Evolutionary conservation across 2,888 invertebrate genomes (phyloP).

Genomic region (Drosophila leonis): DNA sequence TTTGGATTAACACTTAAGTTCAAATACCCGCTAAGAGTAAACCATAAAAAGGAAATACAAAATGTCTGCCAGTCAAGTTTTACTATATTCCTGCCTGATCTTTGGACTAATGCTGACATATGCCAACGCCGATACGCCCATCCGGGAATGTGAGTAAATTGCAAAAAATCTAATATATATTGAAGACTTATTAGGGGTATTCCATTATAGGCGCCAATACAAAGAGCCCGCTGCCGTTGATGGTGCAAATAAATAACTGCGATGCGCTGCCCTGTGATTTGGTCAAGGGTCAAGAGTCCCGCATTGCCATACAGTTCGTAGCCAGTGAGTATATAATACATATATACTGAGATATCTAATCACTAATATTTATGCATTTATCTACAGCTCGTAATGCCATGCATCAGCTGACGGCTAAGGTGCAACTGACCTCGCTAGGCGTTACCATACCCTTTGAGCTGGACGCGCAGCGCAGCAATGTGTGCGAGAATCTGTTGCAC

Average conservation of each 20-base stretch:
- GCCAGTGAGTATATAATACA: slow-evolving; percentile 66
- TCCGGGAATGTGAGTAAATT: slow-evolving; percentile 64
- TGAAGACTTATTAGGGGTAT: neutral
- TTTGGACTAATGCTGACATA: slow-evolving; percentile 38
- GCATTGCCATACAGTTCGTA: slow-evolving; percentile 81
- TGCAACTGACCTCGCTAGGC: slow-evolving; percentile 70
- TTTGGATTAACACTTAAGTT: neutral
- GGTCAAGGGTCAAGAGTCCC: slow-evolving; percentile 55
- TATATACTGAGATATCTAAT: neutral
- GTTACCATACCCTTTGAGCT: slow-evolving; percentile 66
- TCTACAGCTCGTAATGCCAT: slow-evolving; percentile 65
- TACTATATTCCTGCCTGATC: slow-evolving; percentile 31
- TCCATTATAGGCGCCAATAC: slow-evolving; percentile 56
- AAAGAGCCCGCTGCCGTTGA: slow-evolving; percentile 61
- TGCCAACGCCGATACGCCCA: slow-evolving; percentile 40
- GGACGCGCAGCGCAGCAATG: slow-evolving; percentile 67
- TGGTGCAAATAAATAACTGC: slow-evolving; percentile 76
- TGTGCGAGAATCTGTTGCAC: slow-evolving; percentile 80
- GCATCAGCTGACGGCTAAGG: slow-evolving; percentile 56
- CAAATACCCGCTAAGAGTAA: slow-evolving; percentile 1
- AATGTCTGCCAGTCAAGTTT: slow-evolving; percentile 28
- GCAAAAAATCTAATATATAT: neutral
- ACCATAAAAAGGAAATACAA: slow-evolving; percentile 16
- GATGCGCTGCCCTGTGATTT: slow-evolving; percentile 74
- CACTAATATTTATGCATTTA: neutral